Conservation (phyloP, 2,113 vertebrate species). For the Ovibos moschatus region DNA sequence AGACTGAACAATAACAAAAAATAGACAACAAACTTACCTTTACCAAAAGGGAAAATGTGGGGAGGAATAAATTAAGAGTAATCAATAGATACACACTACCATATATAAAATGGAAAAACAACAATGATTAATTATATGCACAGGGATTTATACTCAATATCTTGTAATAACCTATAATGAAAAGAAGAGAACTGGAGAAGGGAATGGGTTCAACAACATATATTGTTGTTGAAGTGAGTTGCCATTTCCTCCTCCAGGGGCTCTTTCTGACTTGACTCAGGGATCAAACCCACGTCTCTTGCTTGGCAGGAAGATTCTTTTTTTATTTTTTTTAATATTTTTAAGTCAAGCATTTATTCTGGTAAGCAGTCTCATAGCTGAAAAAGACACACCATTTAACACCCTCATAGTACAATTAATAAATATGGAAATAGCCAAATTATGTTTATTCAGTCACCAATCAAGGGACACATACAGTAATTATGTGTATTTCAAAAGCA, state of each 20-base stretch:
- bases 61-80: neutral
- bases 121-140: neutral
- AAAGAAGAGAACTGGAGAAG: neutral
- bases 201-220: neutral
- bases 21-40: neutral
- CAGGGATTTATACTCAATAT: neutral
- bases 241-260: neutral
- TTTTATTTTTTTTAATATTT: neutral
- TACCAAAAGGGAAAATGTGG: neutral
- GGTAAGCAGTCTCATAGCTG: constrained; percentile 60
- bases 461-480: constrained; percentile 65
- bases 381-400: constrained; percentile 63
- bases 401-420: constrained; percentile 73
- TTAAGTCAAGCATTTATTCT: constrained; percentile 37
- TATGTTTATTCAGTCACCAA: constrained; percentile 65
- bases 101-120: neutral
- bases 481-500: constrained; percentile 32
- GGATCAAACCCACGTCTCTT: neutral
- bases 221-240: neutral
- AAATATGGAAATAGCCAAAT: constrained; percentile 64
- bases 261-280: neutral
- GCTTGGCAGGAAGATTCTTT: neutral
- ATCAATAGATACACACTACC: neutral
- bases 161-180: neutral
- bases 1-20: neutral